phyloP scores from a whole-genome alignment of 2,113 vertebrate genomes.

The Microtus oregoni region DNA sequence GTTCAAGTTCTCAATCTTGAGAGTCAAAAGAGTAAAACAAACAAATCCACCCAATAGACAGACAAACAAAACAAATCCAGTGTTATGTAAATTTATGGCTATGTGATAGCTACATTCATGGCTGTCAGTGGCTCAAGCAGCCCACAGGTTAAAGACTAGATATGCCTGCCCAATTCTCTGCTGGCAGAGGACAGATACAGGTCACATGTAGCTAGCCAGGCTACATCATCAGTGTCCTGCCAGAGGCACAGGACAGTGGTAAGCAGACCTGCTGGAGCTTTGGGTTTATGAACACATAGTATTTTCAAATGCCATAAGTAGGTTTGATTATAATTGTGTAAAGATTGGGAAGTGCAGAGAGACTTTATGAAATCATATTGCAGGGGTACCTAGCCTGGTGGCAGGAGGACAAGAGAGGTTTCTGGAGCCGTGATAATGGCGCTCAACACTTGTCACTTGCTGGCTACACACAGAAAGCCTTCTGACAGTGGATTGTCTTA shows the following conservation, averaged over 20 bases:
- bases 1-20: neutral
- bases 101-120: neutral
- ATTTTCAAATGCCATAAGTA: neutral
- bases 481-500: neutral
- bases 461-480: neutral
- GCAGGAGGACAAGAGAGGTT: neutral
- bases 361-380: neutral
- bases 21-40: neutral
- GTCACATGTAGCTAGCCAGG: neutral
- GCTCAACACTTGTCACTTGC: neutral
- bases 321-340: neutral
- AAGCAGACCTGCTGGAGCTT: neutral
- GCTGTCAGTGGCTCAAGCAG: neutral
- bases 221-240: neutral
- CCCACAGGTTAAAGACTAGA: neutral
- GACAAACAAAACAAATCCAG: neutral
- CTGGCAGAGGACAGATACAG: neutral
- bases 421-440: neutral
- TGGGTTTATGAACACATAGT: neutral
- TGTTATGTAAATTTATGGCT: neutral
- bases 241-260: neutral
- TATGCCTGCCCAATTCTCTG: neutral
- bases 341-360: neutral
- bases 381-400: no score
- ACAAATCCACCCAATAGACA: neutral